Percentiles rank a stretch among this genome's conserved stretches.
These are phyloP conservation scores for Euspilapteryx auroguttella DNA, from an alignment of 2,888 invertebrate species.

Conservation along the genomic window DNA sequence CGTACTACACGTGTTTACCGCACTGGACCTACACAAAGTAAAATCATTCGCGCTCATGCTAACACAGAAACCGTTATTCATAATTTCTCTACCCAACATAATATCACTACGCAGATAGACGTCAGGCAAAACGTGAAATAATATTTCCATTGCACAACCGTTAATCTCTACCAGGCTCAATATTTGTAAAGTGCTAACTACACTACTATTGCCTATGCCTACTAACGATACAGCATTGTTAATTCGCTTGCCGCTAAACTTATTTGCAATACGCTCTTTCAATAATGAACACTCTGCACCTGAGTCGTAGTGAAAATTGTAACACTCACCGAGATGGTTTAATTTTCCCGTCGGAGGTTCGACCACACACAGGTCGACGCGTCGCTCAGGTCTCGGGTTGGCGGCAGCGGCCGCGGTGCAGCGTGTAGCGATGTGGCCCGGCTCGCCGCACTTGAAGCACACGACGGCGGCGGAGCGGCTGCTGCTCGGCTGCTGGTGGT, in stretches of 20 bases:
- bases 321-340: slow-evolving; percentile 4
- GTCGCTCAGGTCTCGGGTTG: background rate
- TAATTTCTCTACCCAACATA: slow-evolving; percentile 7
- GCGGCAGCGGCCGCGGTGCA: background rate
- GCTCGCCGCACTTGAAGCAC: slow-evolving; percentile 3
- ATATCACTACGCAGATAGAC: slow-evolving; percentile 5
- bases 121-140: slow-evolving; percentile 6
- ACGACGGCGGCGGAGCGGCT: background rate
- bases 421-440: slow-evolving; percentile 1
- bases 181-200: slow-evolving; percentile 6
- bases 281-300: slow-evolving; percentile 6
- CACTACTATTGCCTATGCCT: slow-evolving; percentile 4
- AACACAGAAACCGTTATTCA: slow-evolving; percentile 1
- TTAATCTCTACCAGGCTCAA: slow-evolving; percentile 4
- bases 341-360: slow-evolving; percentile 1
- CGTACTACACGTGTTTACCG: background rate
- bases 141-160: slow-evolving; percentile 4
- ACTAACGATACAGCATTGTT: slow-evolving; percentile 4
- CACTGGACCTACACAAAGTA: background rate
- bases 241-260: slow-evolving; percentile 4
- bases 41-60: background rate
- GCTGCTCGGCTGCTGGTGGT: background rate
- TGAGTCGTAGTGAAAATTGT: slow-evolving; percentile 6
- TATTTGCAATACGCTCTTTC: slow-evolving; percentile 3
- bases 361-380: slow-evolving; percentile 3